Percentiles rank a stretch among this genome's conserved stretches.
Evolutionary conservation across 2,888 invertebrate species (phyloP).

Genomic region (Ichneumon xanthorius): DNA sequence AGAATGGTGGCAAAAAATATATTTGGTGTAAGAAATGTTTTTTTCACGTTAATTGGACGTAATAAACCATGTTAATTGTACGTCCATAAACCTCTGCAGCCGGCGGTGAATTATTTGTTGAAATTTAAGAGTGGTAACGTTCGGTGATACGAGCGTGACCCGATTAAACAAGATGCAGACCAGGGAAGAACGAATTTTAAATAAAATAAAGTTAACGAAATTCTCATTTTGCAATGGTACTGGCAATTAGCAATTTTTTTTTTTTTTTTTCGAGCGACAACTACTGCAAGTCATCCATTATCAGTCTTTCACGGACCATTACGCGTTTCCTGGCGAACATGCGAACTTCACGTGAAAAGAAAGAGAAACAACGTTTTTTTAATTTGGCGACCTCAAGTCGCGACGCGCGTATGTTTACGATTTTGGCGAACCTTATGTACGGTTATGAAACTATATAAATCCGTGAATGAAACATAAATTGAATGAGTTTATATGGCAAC

Average conservation of each 20-base stretch:
- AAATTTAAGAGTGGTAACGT: neutral
- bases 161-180: neutral
- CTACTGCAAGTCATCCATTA: neutral
- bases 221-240: neutral
- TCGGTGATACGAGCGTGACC: neutral
- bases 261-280: neutral
- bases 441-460: slow-evolving; percentile 43
- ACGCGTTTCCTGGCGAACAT: slow-evolving; percentile 8
- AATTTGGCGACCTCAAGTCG: slow-evolving; percentile 6
- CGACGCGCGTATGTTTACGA: slow-evolving; percentile 9
- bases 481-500: slow-evolving; percentile 45
- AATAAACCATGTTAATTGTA: neutral
- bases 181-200: neutral
- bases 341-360: neutral
- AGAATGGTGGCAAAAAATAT: neutral
- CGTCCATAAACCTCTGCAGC: neutral
- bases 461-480: slow-evolving; percentile 49
- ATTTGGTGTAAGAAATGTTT: neutral
- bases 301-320: slow-evolving; percentile 1
- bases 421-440: slow-evolving; percentile 43
- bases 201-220: slow-evolving; percentile 2
- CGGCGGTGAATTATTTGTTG: neutral
- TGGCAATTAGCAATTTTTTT: neutral
- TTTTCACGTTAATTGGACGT: neutral
- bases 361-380: neutral